These are phyloP conservation scores for Dendropsophus ebraccatus DNA, from an alignment of 2,113 vertebrate genomes.

Conservation along the genomic window DNA sequence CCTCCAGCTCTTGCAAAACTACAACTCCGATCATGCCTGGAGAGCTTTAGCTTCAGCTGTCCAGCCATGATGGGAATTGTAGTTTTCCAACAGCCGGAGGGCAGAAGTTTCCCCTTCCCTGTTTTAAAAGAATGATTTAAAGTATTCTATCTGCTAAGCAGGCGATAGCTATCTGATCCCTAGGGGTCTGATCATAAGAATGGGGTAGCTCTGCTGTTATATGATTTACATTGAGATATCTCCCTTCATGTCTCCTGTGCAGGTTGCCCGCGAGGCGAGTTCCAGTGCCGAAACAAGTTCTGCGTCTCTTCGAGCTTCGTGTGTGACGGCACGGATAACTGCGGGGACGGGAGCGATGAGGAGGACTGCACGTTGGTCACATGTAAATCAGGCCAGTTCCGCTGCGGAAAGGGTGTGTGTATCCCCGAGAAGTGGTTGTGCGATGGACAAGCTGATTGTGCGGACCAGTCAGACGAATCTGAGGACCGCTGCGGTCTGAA, in stretches of 20 bases:
- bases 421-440: conserved; percentile 93
- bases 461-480: conserved; percentile 88
- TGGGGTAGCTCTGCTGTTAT: no score
- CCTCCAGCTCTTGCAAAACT: no score
- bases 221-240: neutral
- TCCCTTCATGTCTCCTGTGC: conserved; percentile 63
- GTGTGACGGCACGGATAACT: conserved; percentile 91
- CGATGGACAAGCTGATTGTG: conserved; percentile 90
- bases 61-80: no score
- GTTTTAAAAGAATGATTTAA: no score
- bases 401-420: conserved; percentile 88
- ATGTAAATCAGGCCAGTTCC: conserved; percentile 90
- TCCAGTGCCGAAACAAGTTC: conserved; percentile 88
- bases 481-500: conserved; percentile 81
- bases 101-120: no score
- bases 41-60: no score
- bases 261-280: conserved; percentile 88
- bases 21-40: no score
- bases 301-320: conserved; percentile 87
- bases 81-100: no score
- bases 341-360: conserved; percentile 90
- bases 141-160: no score
- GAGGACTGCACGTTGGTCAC: conserved; percentile 82
- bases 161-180: no score
- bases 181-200: no score